Percentiles rank a stretch among this genome's conserved stretches.
Conservation (phyloP, 1,140 invertebrate genomes). For the Lordiphosa stackelbergi region DNA sequence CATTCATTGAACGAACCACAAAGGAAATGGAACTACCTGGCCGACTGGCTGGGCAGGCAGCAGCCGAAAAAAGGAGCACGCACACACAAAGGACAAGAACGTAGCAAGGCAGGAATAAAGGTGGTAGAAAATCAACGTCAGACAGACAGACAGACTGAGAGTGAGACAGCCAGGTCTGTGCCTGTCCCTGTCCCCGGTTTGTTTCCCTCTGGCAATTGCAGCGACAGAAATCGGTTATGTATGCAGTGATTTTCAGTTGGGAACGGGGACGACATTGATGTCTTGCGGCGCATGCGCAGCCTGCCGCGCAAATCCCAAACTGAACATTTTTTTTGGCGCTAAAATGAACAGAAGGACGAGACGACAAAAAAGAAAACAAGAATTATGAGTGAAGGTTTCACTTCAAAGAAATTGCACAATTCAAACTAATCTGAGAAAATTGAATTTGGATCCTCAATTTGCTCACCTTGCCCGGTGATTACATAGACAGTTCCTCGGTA, state of each 20-base stretch:
- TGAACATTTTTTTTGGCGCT: conserved; percentile 55
- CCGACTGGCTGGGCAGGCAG: conserved; percentile 55
- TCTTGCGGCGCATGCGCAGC: conserved; percentile 69
- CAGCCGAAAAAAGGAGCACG: conserved; percentile 48
- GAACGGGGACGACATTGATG: conserved; percentile 41
- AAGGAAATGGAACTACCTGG: conserved; percentile 52
- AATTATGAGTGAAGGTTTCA: not conserved
- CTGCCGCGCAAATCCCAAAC: conserved; percentile 53
- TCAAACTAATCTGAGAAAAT: too few species aligned
- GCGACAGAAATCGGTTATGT: conserved; percentile 52
- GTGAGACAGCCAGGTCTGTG: conserved; percentile 14
- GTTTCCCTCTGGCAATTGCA: conserved; percentile 49
- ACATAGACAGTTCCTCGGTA: too few species aligned
- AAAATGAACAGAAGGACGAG: conserved; percentile 33
- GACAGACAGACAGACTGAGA: conserved; percentile 11
- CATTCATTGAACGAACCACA: conserved; percentile 34
- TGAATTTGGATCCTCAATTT: too few species aligned
- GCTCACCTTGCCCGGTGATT: too few species aligned
- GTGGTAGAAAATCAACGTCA: conserved; percentile 64
- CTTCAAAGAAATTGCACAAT: too few species aligned
- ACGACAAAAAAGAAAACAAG: conserved; percentile 7
- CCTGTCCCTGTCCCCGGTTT: conserved; percentile 10
- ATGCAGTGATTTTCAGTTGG: conserved; percentile 43
- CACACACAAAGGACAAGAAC: conserved; percentile 35
- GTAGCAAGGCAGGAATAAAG: conserved; percentile 15